Evolutionary conservation across 1,140 invertebrate species (phyloP), one percentile per base, ranked within the genome.

Genomic region (Philopotamus ludificatus): DNA sequence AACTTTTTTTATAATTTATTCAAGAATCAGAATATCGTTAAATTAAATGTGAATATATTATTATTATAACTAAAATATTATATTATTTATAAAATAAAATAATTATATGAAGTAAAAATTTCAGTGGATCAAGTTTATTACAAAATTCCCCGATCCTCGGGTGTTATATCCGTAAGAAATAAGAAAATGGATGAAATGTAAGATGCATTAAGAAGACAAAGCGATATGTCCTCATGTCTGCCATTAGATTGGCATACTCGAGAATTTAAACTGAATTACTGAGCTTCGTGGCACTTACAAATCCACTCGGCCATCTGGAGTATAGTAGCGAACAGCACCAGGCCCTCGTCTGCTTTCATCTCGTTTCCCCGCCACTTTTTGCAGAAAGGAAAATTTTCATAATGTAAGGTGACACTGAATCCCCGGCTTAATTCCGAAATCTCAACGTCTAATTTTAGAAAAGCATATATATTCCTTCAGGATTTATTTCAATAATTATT

Each of bases 281-380:
- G 28, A 34, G 28, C 28, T n/a, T 34, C 28, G 28, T 12, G 28
- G 28, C 28, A 34, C 28, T 34, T 34, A 34, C 28, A 34, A n/a
- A 34, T 34, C 28, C 28, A 34, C 28, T 34, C 12, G 28, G 28
- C 28, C 4, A 34, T 34, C 28, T 34, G 28, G 12, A 34, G 28
- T n/a, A n/a, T n/a, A 12, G 28, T 7, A 7, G 4, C 28, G 4
- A 7, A 7, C 28, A 20, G 25, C 49, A 20, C 25, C 16, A 20
- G n/a, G n/a, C 49, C 12, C 22, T 51, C 49, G 22, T 51, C 22
- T 22, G 49, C 49, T 51, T 51, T 51, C 49, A 51, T 51, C 49
- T 51, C 22, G 12, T 51, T 51, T 22, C 21, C 49, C 12, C 49
- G 1, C 3, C 49, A 22, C 12, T 51, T 51, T 51, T n/a, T 34